Percentiles rank a stretch among this genome's conserved stretches.
These are phyloP conservation scores for Synanthedon vespiformis DNA, from an alignment of 2,888 invertebrate species.

Conservation along the genomic window DNA sequence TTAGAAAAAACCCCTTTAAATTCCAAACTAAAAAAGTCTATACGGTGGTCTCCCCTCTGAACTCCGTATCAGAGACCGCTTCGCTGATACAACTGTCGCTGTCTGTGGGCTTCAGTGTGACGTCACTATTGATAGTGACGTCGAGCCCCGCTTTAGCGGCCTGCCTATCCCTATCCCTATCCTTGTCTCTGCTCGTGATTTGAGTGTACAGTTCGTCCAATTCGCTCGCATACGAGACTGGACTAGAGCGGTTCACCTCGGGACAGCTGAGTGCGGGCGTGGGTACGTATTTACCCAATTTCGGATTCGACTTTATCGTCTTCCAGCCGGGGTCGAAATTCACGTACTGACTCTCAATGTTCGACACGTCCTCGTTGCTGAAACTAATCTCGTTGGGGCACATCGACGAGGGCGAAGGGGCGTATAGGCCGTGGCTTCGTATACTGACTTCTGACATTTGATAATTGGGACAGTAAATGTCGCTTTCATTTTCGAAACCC, in stretches of 20 bases:
- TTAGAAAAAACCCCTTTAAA: too few relatives aligned
- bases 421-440: constrained; percentile 73
- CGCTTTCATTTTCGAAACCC: constrained; percentile 70
- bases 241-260: constrained; percentile 56
- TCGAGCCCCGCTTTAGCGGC: constrained; percentile 39
- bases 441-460: constrained; percentile 76
- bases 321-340: constrained; percentile 70
- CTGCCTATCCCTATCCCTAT: constrained; percentile 32
- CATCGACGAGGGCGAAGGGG: constrained; percentile 70
- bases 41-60: constrained; percentile 54
- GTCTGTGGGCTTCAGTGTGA: constrained; percentile 50
- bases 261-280: constrained; percentile 58
- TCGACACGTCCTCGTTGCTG: constrained; percentile 61
- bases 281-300: constrained; percentile 50
- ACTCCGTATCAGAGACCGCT: constrained; percentile 46
- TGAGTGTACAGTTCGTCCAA: constrained; percentile 79
- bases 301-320: constrained; percentile 52
- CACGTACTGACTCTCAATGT: constrained; percentile 65
- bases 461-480: constrained; percentile 71
- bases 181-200: constrained; percentile 65
- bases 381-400: constrained; percentile 64
- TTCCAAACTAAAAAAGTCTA: constrained; percentile 9
- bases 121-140: constrained; percentile 55
- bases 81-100: constrained; percentile 66
- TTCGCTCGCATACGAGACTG: constrained; percentile 64